Percentiles rank a stretch among this genome's conserved stretches.
Evolutionary conservation across 2,888 invertebrate species (phyloP).

Genomic region (Ashinkailepas kermadecensis): DNA sequence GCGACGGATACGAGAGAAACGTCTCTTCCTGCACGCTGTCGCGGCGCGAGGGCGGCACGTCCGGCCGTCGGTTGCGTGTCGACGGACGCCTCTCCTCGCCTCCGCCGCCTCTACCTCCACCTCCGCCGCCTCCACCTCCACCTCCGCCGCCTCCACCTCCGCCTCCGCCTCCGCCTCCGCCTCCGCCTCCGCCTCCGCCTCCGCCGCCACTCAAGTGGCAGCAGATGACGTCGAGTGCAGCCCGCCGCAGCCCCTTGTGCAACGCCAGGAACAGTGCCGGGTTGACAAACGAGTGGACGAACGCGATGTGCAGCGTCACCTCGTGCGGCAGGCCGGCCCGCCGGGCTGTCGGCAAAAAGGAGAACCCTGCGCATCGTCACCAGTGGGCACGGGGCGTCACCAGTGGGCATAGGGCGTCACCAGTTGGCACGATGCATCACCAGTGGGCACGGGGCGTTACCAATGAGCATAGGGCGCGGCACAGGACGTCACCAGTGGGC

Average conservation of each 20-base stretch:
- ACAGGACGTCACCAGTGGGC: no score
- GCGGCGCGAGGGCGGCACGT: background rate
- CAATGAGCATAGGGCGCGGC: no score
- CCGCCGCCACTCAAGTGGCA: constrained; percentile 41
- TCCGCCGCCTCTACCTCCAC: background rate
- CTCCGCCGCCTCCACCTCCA: no score
- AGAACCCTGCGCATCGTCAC: constrained; percentile 54
- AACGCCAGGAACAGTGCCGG: constrained; percentile 69
- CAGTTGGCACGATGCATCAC: constrained; percentile 23
- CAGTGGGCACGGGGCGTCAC: constrained; percentile 24
- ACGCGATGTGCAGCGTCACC: constrained; percentile 78
- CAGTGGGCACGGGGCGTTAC: no score
- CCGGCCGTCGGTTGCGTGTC: background rate
- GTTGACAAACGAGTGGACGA: constrained; percentile 77
- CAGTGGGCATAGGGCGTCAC: constrained; percentile 12
- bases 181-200: no score
- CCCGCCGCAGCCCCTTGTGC: constrained; percentile 64
- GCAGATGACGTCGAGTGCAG: constrained; percentile 64
- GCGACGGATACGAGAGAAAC: constrained; percentile 3
- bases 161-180: no score
- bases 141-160: no score
- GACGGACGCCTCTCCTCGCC: background rate
- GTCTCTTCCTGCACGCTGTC: background rate
- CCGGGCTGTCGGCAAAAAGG: constrained; percentile 39
- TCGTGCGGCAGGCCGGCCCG: constrained; percentile 56